A percentile compares a stretch with the other conserved stretches of the same genome.
phyloP scores from a whole-genome alignment of 2,113 vertebrate species.

The Pseudolaguvia tuberculata region DNA sequence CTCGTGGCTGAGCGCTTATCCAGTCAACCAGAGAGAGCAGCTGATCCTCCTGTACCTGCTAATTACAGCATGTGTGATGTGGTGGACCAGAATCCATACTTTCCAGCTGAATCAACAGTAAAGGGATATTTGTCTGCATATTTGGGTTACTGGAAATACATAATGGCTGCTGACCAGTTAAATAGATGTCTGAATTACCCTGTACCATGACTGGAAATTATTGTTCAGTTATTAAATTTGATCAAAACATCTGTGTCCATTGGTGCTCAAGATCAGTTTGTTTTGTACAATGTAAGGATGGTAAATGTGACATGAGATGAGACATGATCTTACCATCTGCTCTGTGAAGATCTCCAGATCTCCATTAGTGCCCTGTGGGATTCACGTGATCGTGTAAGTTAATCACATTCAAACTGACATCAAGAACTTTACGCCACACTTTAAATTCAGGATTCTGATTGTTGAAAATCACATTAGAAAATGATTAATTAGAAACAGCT shows the following conservation, averaged over 20 bases:
- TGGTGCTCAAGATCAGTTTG: neutral
- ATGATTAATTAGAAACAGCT: neutral
- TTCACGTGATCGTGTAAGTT: neutral
- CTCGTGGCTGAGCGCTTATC: slow-evolving; percentile 89
- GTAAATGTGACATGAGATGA: neutral
- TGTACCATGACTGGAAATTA: neutral
- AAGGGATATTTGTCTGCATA: neutral
- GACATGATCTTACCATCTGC: slow-evolving; percentile 82
- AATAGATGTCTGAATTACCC: neutral
- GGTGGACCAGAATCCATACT: neutral
- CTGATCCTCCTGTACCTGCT: slow-evolving; percentile 93
- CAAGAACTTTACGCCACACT: neutral
- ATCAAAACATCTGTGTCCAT: neutral
- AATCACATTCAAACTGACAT: neutral
- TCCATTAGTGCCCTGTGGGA: slow-evolving; percentile 78
- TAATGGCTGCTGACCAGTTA: neutral
- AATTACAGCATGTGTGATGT: slow-evolving; percentile 11
- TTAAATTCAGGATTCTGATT: neutral
- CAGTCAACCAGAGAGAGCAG: slow-evolving; percentile 90
- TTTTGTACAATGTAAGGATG: neutral
- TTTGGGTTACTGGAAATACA: neutral
- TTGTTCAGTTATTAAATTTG: neutral
- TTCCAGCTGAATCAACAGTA: neutral
- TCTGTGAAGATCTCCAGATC: slow-evolving; percentile 93
- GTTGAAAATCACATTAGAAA: neutral